phyloP scores from a whole-genome alignment of 2,888 invertebrate species.

The Perizoma flavofasciatum region DNA sequence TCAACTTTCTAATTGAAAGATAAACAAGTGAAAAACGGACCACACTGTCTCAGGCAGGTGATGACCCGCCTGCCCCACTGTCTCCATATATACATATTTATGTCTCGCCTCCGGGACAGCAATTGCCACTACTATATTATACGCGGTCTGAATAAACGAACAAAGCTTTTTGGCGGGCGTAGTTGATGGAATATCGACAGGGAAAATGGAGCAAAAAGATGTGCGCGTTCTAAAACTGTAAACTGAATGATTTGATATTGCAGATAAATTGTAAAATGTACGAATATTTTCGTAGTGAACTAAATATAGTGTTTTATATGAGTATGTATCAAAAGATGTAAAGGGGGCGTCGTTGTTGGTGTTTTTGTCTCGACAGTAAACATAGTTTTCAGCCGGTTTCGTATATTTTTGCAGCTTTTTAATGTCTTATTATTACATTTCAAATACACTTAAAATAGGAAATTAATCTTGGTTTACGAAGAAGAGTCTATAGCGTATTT shows the following conservation, averaged over 20 bases:
- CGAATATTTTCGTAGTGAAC: too few relatives aligned
- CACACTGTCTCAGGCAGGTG: conserved; percentile 59
- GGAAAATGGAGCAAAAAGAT: conserved; percentile 34
- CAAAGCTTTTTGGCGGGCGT: conserved; percentile 49
- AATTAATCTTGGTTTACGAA: too few relatives aligned
- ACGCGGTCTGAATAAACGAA: conserved; percentile 48
- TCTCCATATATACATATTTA: conserved; percentile 67
- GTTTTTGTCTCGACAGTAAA: too few relatives aligned
- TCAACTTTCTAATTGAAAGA: conserved; percentile 24
- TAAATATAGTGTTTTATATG: too few relatives aligned
- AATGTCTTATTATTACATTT: too few relatives aligned
- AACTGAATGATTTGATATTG: conserved; percentile 7
- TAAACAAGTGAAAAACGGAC: conserved; percentile 57
- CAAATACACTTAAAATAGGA: too few relatives aligned
- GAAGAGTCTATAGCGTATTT: too few relatives aligned
- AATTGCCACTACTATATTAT: conserved; percentile 46
- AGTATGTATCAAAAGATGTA: too few relatives aligned
- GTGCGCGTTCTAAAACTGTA: conserved; percentile 23
- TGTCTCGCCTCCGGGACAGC: conserved; percentile 47
- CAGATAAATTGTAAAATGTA: background rate
- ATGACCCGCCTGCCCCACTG: conserved; percentile 45
- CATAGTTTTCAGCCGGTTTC: too few relatives aligned
- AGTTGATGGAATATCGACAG: conserved; percentile 43
- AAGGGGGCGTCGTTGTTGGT: too few relatives aligned
- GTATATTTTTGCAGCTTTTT: too few relatives aligned